These are phyloP conservation scores for Chrysina gloriosa DNA, from an alignment of 2,888 invertebrate genomes.

Conservation along the genomic window DNA sequence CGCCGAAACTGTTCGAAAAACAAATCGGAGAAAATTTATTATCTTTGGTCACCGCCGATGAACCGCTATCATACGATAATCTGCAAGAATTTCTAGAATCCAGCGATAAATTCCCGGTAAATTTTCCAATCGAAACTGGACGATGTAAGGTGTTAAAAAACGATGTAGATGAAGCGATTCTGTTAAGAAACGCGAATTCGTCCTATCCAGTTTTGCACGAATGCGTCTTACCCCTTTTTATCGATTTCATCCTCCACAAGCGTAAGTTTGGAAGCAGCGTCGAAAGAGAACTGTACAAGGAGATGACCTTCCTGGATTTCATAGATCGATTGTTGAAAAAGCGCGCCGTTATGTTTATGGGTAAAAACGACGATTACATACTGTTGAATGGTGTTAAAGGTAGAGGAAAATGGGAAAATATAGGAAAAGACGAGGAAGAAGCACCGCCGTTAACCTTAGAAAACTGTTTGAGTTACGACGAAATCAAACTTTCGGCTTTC, in stretches of 20 bases:
- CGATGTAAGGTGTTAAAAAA: constrained; percentile 54
- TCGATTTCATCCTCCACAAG: constrained; percentile 75
- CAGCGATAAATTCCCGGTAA: constrained; percentile 62
- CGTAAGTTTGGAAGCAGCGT: constrained; percentile 66
- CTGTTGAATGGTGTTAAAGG: constrained; percentile 66
- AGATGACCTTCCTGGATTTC: constrained; percentile 69
- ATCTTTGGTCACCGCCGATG: neutral
- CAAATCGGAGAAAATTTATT: neutral
- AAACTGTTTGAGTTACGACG: constrained; percentile 73
- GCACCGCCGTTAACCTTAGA: constrained; percentile 69
- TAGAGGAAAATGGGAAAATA: constrained; percentile 69
- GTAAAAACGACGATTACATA: constrained; percentile 66
- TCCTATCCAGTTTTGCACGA: constrained; percentile 79
- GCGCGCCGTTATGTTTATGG: constrained; percentile 69
- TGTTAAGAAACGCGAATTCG: constrained; percentile 67
- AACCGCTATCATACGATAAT: constrained; percentile 12
- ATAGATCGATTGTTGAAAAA: constrained; percentile 71
- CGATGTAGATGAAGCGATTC: constrained; percentile 42
- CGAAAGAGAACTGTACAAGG: constrained; percentile 70
- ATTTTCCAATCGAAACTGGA: constrained; percentile 62
- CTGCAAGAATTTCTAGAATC: constrained; percentile 58
- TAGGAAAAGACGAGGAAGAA: constrained; percentile 66
- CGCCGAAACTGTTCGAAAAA: constrained; percentile 14
- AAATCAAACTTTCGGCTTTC: constrained; percentile 72
- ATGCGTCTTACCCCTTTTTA: constrained; percentile 71